Evolutionary conservation across 1,140 invertebrate genomes (phyloP).

Genomic region (Magallana ariakensis): DNA sequence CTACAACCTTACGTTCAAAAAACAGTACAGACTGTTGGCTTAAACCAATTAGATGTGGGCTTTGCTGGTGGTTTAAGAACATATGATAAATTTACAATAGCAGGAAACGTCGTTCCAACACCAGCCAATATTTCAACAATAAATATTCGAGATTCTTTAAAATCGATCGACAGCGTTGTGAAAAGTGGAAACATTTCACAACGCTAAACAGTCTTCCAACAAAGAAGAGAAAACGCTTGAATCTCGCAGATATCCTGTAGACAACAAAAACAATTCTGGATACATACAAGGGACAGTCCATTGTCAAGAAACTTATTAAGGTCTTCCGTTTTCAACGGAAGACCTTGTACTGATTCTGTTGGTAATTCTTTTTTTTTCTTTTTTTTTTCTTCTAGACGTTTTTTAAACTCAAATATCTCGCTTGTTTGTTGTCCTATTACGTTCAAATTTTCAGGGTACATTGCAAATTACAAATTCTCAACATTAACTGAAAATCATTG

Average conservation of each 20-base stretch:
- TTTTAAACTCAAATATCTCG: too few species aligned
- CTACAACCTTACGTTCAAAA: too few species aligned
- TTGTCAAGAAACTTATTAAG: background rate
- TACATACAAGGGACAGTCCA: background rate
- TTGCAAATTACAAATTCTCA: too few species aligned
- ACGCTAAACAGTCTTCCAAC: background rate
- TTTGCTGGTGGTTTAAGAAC: background rate
- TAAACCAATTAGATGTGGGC: background rate
- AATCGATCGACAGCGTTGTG: background rate
- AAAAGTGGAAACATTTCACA: background rate
- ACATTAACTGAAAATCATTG: too few species aligned
- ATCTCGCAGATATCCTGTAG: background rate
- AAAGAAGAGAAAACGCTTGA: background rate
- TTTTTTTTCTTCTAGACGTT: too few species aligned
- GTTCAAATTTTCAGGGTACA: too few species aligned
- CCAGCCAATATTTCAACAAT: background rate
- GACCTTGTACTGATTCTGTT: too few species aligned
- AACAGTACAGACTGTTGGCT: background rate
- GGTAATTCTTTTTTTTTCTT: too few species aligned
- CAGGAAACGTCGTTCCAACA: background rate
- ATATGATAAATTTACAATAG: background rate
- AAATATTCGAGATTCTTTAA: background rate
- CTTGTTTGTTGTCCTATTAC: too few species aligned
- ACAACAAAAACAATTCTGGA: background rate
- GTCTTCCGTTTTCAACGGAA: too few species aligned